Evolutionary conservation across 2,888 invertebrate species (phyloP), one percentile per base, ranked within the genome.

Genomic region (Hirtodrosophila cameraria): DNA sequence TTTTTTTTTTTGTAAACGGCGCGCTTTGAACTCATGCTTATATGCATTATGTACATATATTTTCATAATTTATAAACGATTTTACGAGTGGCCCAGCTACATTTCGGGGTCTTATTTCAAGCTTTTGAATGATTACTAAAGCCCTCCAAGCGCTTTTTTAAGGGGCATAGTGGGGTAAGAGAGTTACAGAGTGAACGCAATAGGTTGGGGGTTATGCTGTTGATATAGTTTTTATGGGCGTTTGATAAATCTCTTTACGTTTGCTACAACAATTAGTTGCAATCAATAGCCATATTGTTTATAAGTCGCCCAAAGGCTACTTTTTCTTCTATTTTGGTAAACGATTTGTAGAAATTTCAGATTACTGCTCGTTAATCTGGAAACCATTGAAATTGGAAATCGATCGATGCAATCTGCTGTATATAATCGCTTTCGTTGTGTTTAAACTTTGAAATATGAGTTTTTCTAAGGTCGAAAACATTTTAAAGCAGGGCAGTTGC

Each of bases 1-100:
- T 35, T 49, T 39, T 23, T 25, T 35, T 36, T 39, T 18, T 59
- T 38, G 54, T 28, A 43, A 61, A 78, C 86, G 80, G 86, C 85
- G 59, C 78, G 75, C 80, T 80, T 80, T 80, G 80, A 80, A 80
- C 85, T 80, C 54, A 50, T 54, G 82, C 54, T 49, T 46, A 64
- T 74, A 62, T 79, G 64, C 86, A 80, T 80, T 86, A 86, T 86
- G 86, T 83, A 80, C 77, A 83, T 83, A 86, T 84, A 80, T 86
- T 86, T 80, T 80, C 85, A 80, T 80, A 80, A 84, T 81, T 80
- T 86, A 86, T 84, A 79, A 79, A 76, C 79, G 84, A 83, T 79
- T 75, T 72, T 80, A 76, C 72, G 42, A 63, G 36, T 50, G 52
- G 52, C 15, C 9, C 35, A 71, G 48, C 65, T 66, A 46, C 55